A percentile compares a stretch with the other conserved stretches of the same genome.
Conservation (phyloP, 2,888 invertebrate species). For the Caenorhabditis sp. region DNA sequence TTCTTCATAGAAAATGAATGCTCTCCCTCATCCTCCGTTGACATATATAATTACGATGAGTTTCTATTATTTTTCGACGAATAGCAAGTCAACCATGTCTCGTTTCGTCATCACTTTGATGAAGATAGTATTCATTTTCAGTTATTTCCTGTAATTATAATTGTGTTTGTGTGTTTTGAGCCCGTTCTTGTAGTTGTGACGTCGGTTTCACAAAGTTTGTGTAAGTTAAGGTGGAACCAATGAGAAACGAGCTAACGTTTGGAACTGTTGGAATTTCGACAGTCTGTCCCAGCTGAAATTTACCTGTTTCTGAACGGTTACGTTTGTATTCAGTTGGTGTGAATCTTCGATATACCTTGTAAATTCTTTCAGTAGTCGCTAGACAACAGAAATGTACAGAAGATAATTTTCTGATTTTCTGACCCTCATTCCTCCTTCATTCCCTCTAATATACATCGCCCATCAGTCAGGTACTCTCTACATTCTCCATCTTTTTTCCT, state of each 20-base stretch:
- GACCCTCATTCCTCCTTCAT: background rate
- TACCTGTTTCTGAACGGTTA: no score
- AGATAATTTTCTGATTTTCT: no score
- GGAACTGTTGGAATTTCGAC: no score
- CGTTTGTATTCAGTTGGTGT: no score
- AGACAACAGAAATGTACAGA: no score
- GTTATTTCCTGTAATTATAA: background rate
- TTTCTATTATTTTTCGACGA: background rate
- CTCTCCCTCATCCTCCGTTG: background rate
- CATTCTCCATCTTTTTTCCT: slow-evolving; percentile 18
- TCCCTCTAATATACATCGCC: no score
- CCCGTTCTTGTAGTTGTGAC: background rate
- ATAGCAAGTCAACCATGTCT: slow-evolving; percentile 5
- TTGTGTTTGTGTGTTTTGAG: slow-evolving; percentile 5
- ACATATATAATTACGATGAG: slow-evolving; percentile 18
- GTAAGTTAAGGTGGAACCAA: no score
- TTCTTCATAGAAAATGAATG: background rate
- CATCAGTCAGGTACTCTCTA: background rate
- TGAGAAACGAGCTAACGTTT: no score
- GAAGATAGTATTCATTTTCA: background rate
- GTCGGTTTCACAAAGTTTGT: background rate
- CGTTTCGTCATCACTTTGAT: slow-evolving; percentile 4
- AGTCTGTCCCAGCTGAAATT: no score
- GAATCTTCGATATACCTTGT: no score
- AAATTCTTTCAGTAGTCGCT: no score